Conservation (phyloP, 2,888 invertebrate species). For the Tanypteryx hageni region DNA sequence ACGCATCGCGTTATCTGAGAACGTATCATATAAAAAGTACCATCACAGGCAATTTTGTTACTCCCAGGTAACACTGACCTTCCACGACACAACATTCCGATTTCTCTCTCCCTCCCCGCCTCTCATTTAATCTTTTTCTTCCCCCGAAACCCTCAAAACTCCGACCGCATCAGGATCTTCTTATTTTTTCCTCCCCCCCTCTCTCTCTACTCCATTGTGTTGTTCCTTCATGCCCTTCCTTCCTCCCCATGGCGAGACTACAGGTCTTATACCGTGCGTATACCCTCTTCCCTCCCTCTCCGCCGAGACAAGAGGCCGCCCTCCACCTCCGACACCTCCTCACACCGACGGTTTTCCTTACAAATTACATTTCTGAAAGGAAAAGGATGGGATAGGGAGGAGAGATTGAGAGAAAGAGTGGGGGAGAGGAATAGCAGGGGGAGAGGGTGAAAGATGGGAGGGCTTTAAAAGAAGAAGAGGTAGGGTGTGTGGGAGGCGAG, state of each 20-base stretch:
- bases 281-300: background rate
- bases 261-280: background rate
- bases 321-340: background rate
- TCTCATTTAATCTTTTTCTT: background rate
- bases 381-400: background rate
- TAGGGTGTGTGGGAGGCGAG: background rate
- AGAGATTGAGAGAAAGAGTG: background rate
- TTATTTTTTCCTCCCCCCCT: background rate
- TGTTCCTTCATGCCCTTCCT: background rate
- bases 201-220: background rate
- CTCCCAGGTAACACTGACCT: background rate
- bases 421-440: background rate
- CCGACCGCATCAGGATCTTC: background rate
- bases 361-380: conserved; percentile 35
- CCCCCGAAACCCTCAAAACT: background rate
- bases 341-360: background rate
- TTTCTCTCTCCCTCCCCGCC: background rate
- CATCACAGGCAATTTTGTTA: too few relatives aligned
- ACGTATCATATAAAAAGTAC: too few relatives aligned
- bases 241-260: background rate
- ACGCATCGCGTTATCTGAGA: too few relatives aligned
- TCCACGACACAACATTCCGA: background rate
- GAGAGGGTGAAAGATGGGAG: background rate
- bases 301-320: background rate
- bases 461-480: background rate